Evolutionary conservation across 2,797 vertebrate species (phyloP), one percentile per base, ranked within the genome.

Genomic region (Champsocephalus esox): DNA sequence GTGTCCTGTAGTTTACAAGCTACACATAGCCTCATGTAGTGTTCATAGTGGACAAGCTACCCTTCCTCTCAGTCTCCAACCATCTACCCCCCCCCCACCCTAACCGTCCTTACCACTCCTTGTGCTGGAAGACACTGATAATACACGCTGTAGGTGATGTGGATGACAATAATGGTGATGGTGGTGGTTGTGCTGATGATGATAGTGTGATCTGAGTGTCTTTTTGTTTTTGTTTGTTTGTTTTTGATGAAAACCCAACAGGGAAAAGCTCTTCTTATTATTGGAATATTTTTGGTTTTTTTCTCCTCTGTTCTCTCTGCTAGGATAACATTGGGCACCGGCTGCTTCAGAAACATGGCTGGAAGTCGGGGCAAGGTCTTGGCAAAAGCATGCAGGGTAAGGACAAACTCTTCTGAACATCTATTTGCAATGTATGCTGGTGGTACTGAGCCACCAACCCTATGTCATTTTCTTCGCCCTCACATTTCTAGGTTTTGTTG

Each of bases 291-390:
- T 98, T 97, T 97, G 96, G 97, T 99, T 93, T 97, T 93, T 98
- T 96, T 97, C 95, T 97, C 93, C 92, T 94, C 91, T 99, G 93
- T 95, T 96, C 96, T 97, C 89, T 98, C 96, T 96, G 91, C 96
- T 96, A 99, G 98, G 98, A 99, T 96, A 99, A 99, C 97, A 99
- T 99, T 90, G 98, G 98, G 91, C 98, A 99, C 92, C 96, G 96
- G 93, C 96, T 99, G 93, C 98, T 99, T 90, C 96, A 99, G 97
- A 99, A 99, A 96, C 98, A 99, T 99, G 98, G 98, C 88, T 99
- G 98, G 98, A 99, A 98, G 96, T 96, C 97, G 95, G 98, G 98
- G 87, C 98, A 99, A 94, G 98, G 98, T 90, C 96, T 99, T 94
- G 98, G 98, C 85, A 99, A 99, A 93, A 95, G 95, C 77, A 96